Base-by-base conservation (phyloP, 1,140 invertebrate species). In the Harpegnathos saltator region DNA sequence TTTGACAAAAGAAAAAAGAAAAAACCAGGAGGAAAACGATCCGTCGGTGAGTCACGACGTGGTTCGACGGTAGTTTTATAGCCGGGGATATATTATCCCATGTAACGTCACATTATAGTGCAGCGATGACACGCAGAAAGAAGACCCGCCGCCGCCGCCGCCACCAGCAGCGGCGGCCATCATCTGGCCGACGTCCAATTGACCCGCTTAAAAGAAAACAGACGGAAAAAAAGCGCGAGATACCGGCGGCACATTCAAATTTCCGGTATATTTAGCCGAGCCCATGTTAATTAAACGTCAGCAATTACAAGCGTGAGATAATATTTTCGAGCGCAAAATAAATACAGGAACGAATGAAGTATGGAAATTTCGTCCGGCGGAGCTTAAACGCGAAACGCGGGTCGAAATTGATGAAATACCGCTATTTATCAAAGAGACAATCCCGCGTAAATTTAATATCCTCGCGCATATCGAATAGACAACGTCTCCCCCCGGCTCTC, bases 261-360 rank as follows among this genome's bases (percentile, higher is more conserved):
- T 58, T 48, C 22, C 65, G 1, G n/a, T 19, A 56, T 69, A 59
- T 58, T 69, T 59, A 80, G 24, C 14, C 14, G 1, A 22, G 17
- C 29, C 15, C 17, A 22, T 69, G 14, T 71, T 80, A 54, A 80
- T 71, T 80, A 69, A 80, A 80, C 12, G n/a, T 59, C 22, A 80
- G 1, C 24, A 69, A 71, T 80, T 71, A 29, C 24, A 71, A 71
- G 52, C 33, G 29, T 68, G 29, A 44, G 33, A 65, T 56, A 77
- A 69, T 78, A 78, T 69, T 69, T 69, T 71, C 17, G 17, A 29
- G 12, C 24, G 65, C 9, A 69, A 80, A 69, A 29, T 48, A 71
- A 80, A 71, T n/a, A 3, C 19, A 26, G 17, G 15, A 3, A 12
- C n/a, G 22, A 56, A 44, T 68, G 22, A 4, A 14, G 12, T 0